phyloP scores from a whole-genome alignment of 2,888 invertebrate species.

The Chrysolina oricalcia region DNA sequence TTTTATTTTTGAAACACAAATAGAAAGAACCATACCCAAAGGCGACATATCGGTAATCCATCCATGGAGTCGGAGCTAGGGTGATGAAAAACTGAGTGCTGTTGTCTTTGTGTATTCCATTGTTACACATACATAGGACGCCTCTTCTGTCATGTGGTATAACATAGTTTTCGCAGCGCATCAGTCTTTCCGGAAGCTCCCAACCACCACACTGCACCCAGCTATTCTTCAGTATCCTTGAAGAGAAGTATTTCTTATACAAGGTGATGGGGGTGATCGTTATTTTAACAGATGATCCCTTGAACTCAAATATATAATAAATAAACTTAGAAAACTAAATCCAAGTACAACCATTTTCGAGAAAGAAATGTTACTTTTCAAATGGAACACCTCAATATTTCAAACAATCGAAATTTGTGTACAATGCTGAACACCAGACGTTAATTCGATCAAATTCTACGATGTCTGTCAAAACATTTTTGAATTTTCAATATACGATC shows the following conservation, averaged over 20 bases:
- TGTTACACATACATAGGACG: constrained; percentile 82
- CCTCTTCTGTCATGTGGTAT: constrained; percentile 80
- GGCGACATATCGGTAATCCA: constrained; percentile 82
- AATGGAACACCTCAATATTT: no score
- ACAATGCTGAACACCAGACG: no score
- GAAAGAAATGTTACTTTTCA: no score
- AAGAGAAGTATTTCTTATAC: constrained; percentile 6
- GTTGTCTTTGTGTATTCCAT: constrained; percentile 78
- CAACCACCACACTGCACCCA: constrained; percentile 83
- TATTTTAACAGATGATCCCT: no score
- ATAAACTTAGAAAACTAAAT: no score
- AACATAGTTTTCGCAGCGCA: constrained; percentile 80
- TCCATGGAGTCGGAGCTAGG: constrained; percentile 80
- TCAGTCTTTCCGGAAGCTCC: constrained; percentile 68
- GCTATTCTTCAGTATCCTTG: constrained; percentile 78
- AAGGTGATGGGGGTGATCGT: no score
- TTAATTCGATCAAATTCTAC: no score
- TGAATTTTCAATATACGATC: no score
- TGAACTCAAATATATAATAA: background rate
- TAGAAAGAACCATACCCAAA: constrained; percentile 75
- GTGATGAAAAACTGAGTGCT: constrained; percentile 82
- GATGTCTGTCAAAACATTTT: no score
- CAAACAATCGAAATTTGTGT: no score
- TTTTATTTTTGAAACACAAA: background rate
- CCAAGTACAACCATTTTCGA: no score